Evolutionary conservation across 2,888 invertebrate species (phyloP), one percentile per base, ranked within the genome.

Genomic region (Leucozona laternaria): DNA sequence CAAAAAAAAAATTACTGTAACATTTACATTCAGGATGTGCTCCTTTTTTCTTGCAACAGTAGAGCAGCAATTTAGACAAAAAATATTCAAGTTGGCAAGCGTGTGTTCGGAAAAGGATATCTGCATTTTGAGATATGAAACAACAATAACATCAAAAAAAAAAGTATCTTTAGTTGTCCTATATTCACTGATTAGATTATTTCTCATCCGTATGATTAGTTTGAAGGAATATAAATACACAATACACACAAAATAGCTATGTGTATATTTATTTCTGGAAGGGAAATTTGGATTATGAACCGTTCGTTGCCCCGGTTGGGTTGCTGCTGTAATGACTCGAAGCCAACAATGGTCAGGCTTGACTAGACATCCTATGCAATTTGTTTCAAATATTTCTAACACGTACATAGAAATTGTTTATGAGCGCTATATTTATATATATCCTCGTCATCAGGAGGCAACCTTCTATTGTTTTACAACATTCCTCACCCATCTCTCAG

Each of bases 381-480:
- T 84, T 79, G 79, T 64, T 75, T 70, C 48, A 76, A 76, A 80
- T 75, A 85, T 72, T 76, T 80, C 75, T 76, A 70, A 79, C 84
- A 84, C 76, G 79, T 79, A 79, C 64, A 76, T 60, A 17, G n/a
- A 48, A 20, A 28, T 11, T 72, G 31, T 68, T 76, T 76, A 76
- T 72, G 80, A 80, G 80, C 55, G 34, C 31, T 37, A 25, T 43
- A 0, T 1, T 1, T 1, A 37, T 28, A 0, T 1, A 7, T 1
- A 37, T 28, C 66, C 64, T 53, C 71, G 45, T 84, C 75, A 76
- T 28, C 28, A 8, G 4, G 62, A 22, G 45, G 53, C 60, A 75
- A 22, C 68, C 43, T 81, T 15, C 25, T 53, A 68, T 62, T 77
- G 64, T 64, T 45, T 43, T 37, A 64, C 64, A 45, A 48, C 40